A percentile compares a stretch with the other conserved stretches of the same genome.
Conservation (phyloP, 2,113 vertebrate genomes). For the Machaerirhynchus nigripectus region DNA sequence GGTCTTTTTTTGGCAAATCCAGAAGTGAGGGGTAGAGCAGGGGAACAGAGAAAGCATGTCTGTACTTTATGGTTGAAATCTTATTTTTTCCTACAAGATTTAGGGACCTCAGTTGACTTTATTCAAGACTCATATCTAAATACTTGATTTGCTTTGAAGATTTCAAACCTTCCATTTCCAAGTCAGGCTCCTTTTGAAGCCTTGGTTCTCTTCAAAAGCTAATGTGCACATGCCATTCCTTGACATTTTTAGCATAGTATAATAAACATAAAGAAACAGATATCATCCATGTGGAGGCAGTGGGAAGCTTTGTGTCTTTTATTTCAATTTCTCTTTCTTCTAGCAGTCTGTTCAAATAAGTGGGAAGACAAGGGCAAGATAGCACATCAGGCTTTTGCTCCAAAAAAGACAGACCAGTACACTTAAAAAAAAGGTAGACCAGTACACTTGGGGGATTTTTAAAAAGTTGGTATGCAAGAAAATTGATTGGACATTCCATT, state of each 20-base stretch:
- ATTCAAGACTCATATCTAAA: background rate
- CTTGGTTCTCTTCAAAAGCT: background rate
- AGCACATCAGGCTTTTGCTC: background rate
- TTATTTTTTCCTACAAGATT: background rate
- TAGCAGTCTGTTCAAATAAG: background rate
- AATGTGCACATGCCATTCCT: background rate
- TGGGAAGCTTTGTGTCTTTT: background rate
- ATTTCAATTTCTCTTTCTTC: background rate
- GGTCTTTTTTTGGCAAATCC: background rate
- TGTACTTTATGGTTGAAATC: background rate
- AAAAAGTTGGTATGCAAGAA: background rate
- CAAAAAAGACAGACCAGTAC: background rate
- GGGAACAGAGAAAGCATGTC: background rate
- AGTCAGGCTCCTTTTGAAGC: background rate
- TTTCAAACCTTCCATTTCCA: background rate
- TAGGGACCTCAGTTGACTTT: background rate
- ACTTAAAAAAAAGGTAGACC: background rate
- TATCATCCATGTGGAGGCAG: background rate
- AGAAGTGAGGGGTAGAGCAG: background rate
- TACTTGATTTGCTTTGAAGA: background rate
- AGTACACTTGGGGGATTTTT: background rate
- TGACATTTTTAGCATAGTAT: background rate
- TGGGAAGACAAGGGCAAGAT: background rate
- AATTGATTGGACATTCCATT: background rate
- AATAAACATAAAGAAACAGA: background rate